Evolutionary conservation across 2,888 invertebrate species (phyloP), one percentile per base, ranked within the genome.

Genomic region (Ceriagrion tenellum): DNA sequence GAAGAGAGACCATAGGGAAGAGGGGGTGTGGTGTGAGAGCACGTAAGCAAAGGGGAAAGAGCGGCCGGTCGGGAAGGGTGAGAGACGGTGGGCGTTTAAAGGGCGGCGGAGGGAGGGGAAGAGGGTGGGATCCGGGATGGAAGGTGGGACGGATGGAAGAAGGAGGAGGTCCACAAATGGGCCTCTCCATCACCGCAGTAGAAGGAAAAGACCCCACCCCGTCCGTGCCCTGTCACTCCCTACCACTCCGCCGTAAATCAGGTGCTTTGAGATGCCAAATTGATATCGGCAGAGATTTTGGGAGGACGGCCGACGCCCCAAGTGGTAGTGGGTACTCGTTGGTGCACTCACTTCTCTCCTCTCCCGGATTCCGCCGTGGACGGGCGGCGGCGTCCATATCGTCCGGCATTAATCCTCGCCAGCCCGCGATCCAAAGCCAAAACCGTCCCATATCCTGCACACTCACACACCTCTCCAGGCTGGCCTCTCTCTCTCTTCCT

Each of bases 201-300:
- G 26, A 81, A 35, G 81, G 35, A 81, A 81, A 35, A 81, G 81
- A 35, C 81, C 81, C 81, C 81, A 81, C 30, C 81, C 81, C 81
- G 35, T 35, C 81, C 81, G 81, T 35, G 35, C 81, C 81, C 81
- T 81, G 81, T 81, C 81, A 35, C 81, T 81, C 81, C 81, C 81
- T 35, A 81, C 81, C 81, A 81, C 81, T 81, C 35, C 81, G 81
- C 81, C 81, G 81, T 81, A 81, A 81, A 81, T 81, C 81, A 81
- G 81, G 81, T 81, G 81, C 81, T 81, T 81, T 81, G 81, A 81
- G 81, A 81, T 81, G 81, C 81, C 81, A 81, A 81, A 81, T 81
- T 81, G 81, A 81, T 81, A 81, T 81, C 81, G 81, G 81, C 81
- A 81, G 81, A 81, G 81, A 81, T 81, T 81, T 81, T 35, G 81